phyloP scores from a whole-genome alignment of 2,113 vertebrate genomes.

The Elachura formosa region DNA sequence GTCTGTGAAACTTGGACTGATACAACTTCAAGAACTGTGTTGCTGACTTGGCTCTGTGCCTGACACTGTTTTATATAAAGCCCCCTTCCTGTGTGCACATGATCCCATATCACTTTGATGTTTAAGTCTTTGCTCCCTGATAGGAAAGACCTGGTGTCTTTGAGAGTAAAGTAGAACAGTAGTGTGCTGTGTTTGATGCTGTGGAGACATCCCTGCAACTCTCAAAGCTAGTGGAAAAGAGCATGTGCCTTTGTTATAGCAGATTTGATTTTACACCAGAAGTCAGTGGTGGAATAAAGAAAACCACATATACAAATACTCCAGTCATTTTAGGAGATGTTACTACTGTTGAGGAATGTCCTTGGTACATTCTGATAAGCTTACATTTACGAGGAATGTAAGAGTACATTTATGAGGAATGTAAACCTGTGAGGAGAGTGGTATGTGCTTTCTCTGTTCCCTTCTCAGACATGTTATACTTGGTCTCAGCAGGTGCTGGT shows the following conservation, averaged over 20 bases:
- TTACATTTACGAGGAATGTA: fast-evolving
- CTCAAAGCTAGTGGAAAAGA: not conserved
- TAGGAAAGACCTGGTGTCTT: not conserved
- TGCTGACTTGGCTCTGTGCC: not conserved
- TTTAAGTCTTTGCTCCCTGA: not conserved
- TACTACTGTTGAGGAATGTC: not conserved
- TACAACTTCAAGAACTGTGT: not conserved
- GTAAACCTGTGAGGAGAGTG: not conserved
- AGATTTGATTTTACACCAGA: not conserved
- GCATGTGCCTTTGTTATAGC: not conserved
- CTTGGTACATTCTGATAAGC: not conserved
- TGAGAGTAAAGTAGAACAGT: not conserved
- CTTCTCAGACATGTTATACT: not conserved
- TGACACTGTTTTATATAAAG: not conserved
- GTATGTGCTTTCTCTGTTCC: not conserved
- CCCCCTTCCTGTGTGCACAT: fast-evolving
- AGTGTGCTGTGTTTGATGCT: not conserved
- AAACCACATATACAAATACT: not conserved
- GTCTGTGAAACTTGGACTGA: not conserved
- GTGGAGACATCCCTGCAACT: not conserved
- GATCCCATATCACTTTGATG: not conserved
- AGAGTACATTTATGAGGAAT: fast-evolving
- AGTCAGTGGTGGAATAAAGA: not conserved
- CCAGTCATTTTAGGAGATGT: not conserved
- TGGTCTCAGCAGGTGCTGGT: not conserved